Evolutionary conservation across 2,113 vertebrate species (phyloP).

Genomic region (Lophotis ruficrista): DNA sequence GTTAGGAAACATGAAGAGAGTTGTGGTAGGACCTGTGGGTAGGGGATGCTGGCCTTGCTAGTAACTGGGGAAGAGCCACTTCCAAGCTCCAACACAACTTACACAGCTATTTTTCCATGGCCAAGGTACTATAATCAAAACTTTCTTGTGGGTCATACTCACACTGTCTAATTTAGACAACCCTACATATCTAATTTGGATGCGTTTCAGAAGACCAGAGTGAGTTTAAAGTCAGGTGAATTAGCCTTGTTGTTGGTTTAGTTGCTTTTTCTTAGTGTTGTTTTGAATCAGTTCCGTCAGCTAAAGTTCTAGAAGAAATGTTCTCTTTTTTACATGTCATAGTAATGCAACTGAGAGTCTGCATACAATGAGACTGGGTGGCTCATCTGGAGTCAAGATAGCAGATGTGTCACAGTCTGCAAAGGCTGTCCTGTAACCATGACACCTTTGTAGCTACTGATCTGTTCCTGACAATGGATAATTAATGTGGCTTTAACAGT

Average conservation of each 20-base stretch:
- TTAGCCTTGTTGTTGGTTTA: not conserved
- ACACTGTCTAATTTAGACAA: not conserved
- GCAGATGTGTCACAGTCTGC: not conserved
- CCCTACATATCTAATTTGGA: not conserved
- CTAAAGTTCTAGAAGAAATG: not conserved
- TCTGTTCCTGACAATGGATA: not conserved
- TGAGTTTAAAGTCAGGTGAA: not conserved
- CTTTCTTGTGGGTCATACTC: not conserved
- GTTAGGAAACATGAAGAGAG: not conserved
- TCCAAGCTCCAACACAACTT: not conserved
- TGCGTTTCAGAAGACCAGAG: not conserved
- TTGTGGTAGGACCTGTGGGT: not conserved
- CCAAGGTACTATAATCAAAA: not conserved
- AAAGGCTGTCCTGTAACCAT: not conserved
- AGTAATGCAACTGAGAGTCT: not conserved
- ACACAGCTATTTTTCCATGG: not conserved
- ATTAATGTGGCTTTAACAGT: not conserved
- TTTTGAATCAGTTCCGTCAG: not conserved
- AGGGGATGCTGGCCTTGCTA: not conserved
- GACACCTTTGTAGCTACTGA: not conserved
- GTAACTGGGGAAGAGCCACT: not conserved
- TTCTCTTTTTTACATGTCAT: accelerated
- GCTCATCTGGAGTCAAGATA: not conserved
- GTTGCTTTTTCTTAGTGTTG: not conserved
- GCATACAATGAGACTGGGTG: not conserved